Evolutionary conservation across 2,888 invertebrate genomes (phyloP).

Genomic region (Pachymerium ferrugineum): DNA sequence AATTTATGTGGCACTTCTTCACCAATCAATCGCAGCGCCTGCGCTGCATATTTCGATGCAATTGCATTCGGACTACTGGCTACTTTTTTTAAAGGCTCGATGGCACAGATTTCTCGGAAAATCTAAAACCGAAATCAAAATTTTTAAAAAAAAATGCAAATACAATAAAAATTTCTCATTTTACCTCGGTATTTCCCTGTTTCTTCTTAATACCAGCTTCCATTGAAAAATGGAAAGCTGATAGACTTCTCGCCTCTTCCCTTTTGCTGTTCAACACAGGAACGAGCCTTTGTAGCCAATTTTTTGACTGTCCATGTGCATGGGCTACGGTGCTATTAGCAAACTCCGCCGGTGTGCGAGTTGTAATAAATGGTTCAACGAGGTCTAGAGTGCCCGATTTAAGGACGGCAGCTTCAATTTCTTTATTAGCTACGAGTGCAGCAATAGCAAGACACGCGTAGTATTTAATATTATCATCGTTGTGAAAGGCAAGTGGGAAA

Average conservation of each 20-base stretch:
- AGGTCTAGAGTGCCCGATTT: constrained; percentile 94
- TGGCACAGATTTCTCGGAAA: constrained; percentile 89
- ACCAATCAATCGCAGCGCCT: constrained; percentile 84
- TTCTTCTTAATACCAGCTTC: constrained; percentile 96
- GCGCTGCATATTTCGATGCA: constrained; percentile 93
- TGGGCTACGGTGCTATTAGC: constrained; percentile 86
- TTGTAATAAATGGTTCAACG: constrained; percentile 92
- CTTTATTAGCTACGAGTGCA: constrained; percentile 91
- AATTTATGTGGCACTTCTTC: constrained; percentile 96
- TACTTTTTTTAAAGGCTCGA: constrained; percentile 89
- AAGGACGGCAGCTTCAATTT: constrained; percentile 92
- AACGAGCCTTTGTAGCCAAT: constrained; percentile 86
- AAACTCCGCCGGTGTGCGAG: constrained; percentile 91
- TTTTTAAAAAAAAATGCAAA: not conserved
- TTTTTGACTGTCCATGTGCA: constrained; percentile 91
- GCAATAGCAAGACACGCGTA: constrained; percentile 98
- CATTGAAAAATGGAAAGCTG: constrained; percentile 97
- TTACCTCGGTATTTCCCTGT: constrained; percentile 71
- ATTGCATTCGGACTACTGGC: constrained; percentile 97
- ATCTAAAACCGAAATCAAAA: constrained; percentile 50
- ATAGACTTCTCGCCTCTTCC: constrained; percentile 91
- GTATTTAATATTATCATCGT: constrained; percentile 95
- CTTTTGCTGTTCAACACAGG: constrained; percentile 90
- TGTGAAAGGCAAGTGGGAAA: constrained; percentile 93
- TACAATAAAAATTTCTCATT: not conserved